These are phyloP conservation scores for Sminthurinus aureus DNA, from an alignment of 2,888 invertebrate genomes.

Conservation along the genomic window DNA sequence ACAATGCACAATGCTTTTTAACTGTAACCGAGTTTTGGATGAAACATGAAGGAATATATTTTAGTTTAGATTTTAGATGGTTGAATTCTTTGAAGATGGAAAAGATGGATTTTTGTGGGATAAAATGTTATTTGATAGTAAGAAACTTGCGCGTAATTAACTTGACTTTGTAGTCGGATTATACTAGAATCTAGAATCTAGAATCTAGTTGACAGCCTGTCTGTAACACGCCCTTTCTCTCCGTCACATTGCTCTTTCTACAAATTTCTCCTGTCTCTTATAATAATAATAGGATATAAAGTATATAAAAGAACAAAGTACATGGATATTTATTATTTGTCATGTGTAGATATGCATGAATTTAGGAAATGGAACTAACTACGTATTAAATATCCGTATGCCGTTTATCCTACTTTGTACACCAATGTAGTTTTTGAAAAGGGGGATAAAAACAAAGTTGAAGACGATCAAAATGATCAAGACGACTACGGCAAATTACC, in stretches of 20 bases:
- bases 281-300: no score
- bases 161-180: constrained; percentile 45
- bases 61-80: not conserved
- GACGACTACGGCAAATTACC: no score
- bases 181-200: not conserved
- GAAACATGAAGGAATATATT: constrained; percentile 5
- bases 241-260: not conserved
- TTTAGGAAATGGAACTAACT: not conserved
- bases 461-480: no score
- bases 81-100: not conserved
- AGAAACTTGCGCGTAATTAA: constrained; percentile 44
- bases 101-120: not conserved
- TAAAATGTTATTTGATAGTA: constrained; percentile 34
- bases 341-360: not conserved
- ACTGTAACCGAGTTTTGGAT: not conserved
- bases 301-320: no score
- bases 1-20: constrained; percentile 28
- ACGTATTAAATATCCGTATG: not conserved
- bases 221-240: constrained; percentile 42
- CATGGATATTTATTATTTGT: no score
- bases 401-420: no score
- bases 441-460: no score
- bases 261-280: constrained; percentile 13
- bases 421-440: no score
- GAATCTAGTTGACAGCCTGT: constrained; percentile 44